phyloP scores from a whole-genome alignment of 2,888 invertebrate species.

The Gerris lacustris region DNA sequence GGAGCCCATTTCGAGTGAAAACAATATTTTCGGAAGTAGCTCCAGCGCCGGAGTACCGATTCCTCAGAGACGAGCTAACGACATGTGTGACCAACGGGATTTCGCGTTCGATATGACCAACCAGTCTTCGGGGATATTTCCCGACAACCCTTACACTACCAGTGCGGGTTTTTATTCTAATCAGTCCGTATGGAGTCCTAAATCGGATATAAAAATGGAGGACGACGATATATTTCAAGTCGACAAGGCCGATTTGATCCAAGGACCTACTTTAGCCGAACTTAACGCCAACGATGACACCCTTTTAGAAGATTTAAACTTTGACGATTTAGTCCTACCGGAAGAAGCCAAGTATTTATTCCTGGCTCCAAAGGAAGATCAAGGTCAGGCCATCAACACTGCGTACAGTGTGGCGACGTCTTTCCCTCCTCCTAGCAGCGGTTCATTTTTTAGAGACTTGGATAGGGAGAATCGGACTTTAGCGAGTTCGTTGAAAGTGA shows the following conservation, averaged over 20 bases:
- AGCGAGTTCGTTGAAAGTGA: background rate
- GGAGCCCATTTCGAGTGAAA: slow-evolving; percentile 40
- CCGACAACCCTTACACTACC: slow-evolving; percentile 27
- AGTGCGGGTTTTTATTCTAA: slow-evolving; percentile 25
- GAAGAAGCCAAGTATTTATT: slow-evolving; percentile 51
- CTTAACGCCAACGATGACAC: slow-evolving; percentile 62
- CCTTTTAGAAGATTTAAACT: slow-evolving; percentile 68
- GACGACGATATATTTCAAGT: slow-evolving; percentile 83
- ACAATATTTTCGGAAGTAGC: slow-evolving; percentile 1
- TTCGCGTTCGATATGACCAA: slow-evolving; percentile 44
- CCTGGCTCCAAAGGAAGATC: slow-evolving; percentile 37
- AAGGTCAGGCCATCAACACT: slow-evolving; percentile 41
- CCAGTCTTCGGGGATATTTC: slow-evolving; percentile 28
- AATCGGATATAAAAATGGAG: slow-evolving; percentile 53
- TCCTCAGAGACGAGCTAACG: slow-evolving; percentile 42
- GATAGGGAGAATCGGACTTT: background rate
- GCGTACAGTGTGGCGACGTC: slow-evolving; percentile 33
- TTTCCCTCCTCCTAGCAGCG: background rate
- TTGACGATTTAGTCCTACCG: slow-evolving; percentile 67
- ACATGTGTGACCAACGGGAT: slow-evolving; percentile 38
- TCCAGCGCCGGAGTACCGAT: slow-evolving; percentile 52
- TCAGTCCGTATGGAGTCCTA: slow-evolving; percentile 23
- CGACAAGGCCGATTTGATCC: slow-evolving; percentile 72
- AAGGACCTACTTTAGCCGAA: slow-evolving; percentile 72
- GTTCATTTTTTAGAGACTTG: background rate